Evolutionary conservation across 2,797 vertebrate genomes (phyloP), one percentile per base, ranked within the genome.

Genomic region (Bryconaethiops microstoma): DNA sequence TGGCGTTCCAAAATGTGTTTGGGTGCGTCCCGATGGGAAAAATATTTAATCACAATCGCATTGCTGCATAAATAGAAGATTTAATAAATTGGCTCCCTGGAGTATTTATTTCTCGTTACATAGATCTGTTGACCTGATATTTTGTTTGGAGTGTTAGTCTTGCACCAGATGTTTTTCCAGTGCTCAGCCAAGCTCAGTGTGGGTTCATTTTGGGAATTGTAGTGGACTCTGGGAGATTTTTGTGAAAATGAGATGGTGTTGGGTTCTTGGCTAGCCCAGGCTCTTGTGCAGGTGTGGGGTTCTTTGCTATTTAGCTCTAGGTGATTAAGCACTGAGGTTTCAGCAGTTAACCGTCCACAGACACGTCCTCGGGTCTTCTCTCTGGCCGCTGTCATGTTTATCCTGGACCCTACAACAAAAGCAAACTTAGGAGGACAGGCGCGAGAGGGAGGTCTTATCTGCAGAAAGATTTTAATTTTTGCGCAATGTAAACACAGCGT

Each of bases 361-460:
- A 52, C 39, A 10, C 70, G 77, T 83, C 75, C 82, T 65, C 74
- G 72, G 29, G 64, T 78, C 67, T 86, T 79, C 85, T 67, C 83
- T 77, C 42, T 73, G 59, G 73, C 68, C 55, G 1, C 19, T 84
- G 63, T 64, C 21, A 73, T 82, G 85, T 88, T 92, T 86, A 88
- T 88, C 82, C 52, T 84, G 80, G 90, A 59, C 79, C 78, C 79
- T 88, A 85, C 86, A 90, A 87, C 80, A 86, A 87, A 88, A 88
- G 87, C 84, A 88, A 90, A 88, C 50, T 70, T 63, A 80, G 76
- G 80, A 85, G 83, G 88, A 90, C 80, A 68, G 52, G 62, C 39
- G 63, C 42, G 42, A 59, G 72, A 82, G 55, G 4, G 59, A 76
- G 77, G 72, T 76, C 10, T 84, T 89, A 92, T 88, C 85, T 81